These are phyloP conservation scores for Rousettus leschenaultii DNA, from an alignment of 2,113 vertebrate genomes.

Conservation along the genomic window DNA sequence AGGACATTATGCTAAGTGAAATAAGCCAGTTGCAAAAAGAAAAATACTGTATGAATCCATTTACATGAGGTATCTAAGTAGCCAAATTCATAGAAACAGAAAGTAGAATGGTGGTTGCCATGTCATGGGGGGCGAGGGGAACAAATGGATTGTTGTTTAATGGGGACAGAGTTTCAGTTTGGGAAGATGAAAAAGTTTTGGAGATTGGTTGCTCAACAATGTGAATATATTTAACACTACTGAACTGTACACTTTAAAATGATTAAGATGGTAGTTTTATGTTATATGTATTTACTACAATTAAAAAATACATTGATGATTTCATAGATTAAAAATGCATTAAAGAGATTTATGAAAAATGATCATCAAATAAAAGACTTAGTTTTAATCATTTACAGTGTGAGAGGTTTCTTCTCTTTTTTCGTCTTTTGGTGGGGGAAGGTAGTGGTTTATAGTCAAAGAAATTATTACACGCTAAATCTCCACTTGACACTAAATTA, in stretches of 20 bases:
- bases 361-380: neutral
- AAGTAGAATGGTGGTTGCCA: neutral
- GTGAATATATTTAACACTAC: neutral
- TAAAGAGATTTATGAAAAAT: neutral
- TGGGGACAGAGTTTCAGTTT: neutral
- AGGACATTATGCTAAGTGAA: neutral
- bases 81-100: neutral
- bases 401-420: neutral
- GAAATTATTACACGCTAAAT: neutral
- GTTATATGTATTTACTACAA: neutral
- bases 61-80: neutral
- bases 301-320: neutral
- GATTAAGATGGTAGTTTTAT: neutral
- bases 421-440: neutral
- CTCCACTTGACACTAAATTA: neutral
- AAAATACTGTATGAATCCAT: neutral
- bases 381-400: neutral
- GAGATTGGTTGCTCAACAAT: neutral
- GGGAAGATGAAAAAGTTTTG: neutral
- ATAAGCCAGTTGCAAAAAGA: neutral
- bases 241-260: neutral
- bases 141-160: neutral
- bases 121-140: no score
- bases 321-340: neutral
- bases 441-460: neutral